Base-by-base conservation (phyloP, 2,888 invertebrate genomes). In the Ischnus inquisitorius region DNA sequence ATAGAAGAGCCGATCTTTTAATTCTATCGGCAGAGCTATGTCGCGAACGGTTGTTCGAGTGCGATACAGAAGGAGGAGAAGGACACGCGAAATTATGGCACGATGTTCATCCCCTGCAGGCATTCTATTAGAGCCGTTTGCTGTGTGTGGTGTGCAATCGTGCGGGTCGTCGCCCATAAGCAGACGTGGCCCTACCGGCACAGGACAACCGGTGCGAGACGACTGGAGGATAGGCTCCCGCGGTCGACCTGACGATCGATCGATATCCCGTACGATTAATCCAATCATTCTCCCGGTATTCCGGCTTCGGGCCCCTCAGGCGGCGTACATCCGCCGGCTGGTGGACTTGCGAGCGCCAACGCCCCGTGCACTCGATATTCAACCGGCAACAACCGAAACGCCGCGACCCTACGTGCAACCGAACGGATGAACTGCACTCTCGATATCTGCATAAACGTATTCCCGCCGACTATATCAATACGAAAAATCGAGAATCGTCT, bases 201-300 rank as follows among this genome's bases (percentile, higher is more conserved):
- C 41, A 64, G 62, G 16, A 64, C 57, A 65, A 64, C 51, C 51
- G 64, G 64, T 48, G 64, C 69, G 69, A 43, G 78, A 79, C 48
- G 62, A 39, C 62, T 41, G 43, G 60, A 46, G 14, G 28, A 69
- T 39, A 68, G 62, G 62, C 69, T 34, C 34, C 5, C 48, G 78
- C 51, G 69, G 69, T 69, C 69, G 69, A 69, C 39, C 68, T 62
- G 76, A 54, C 69, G 69, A 71, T 64, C 79, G 71, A 79, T 79
- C 79, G 79, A 71, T 54, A 41, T 71, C 60, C 48, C 28, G 68
- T 67, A 54, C 79, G 78, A 77, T 77, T 77, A 77, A 77, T 77
- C 77, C 60, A 77, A 77, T 77, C 68, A 69, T 77, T 57, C 68
- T 39, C 60, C 43, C 68, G 60, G 68, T n/a, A 65, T 77, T 43